These are phyloP conservation scores for Vespertilio murinus DNA, from an alignment of 2,797 vertebrate species.

Conservation along the genomic window DNA sequence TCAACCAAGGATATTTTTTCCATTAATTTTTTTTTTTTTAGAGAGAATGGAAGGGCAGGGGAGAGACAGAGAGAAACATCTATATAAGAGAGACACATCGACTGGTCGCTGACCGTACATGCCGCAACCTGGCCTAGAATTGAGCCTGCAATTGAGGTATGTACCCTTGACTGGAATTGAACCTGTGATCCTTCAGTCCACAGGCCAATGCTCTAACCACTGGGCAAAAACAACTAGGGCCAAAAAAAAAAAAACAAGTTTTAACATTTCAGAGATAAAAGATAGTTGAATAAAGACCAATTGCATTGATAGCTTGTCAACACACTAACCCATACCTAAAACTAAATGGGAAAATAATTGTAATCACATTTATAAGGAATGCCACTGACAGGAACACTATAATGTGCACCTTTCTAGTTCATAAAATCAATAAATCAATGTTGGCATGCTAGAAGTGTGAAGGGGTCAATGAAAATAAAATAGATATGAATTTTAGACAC, in stretches of 20 bases:
- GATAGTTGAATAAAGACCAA: neutral
- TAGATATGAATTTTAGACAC: neutral
- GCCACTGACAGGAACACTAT: neutral
- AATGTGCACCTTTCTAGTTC: neutral
- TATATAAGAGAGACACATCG: no score
- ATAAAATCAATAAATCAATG: neutral
- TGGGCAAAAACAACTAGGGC: no score
- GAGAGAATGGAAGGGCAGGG: no score
- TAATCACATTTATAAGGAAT: neutral
- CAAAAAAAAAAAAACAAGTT: neutral
- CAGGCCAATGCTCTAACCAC: no score
- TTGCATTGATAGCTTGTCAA: neutral
- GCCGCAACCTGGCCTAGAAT: no score
- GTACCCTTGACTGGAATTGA: no score
- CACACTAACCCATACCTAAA: neutral
- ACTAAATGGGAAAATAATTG: neutral
- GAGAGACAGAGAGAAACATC: no score
- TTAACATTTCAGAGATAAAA: slow-evolving; percentile 23
- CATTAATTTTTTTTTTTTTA: no score
- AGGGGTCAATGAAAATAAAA: neutral
- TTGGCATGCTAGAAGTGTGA: neutral
- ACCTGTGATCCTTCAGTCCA: no score
- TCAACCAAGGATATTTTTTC: no score
- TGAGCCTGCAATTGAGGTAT: no score
- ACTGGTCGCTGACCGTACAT: no score